Evolutionary conservation across 2,888 invertebrate genomes (phyloP).

Genomic region (Lordiphosa andalusiaca): DNA sequence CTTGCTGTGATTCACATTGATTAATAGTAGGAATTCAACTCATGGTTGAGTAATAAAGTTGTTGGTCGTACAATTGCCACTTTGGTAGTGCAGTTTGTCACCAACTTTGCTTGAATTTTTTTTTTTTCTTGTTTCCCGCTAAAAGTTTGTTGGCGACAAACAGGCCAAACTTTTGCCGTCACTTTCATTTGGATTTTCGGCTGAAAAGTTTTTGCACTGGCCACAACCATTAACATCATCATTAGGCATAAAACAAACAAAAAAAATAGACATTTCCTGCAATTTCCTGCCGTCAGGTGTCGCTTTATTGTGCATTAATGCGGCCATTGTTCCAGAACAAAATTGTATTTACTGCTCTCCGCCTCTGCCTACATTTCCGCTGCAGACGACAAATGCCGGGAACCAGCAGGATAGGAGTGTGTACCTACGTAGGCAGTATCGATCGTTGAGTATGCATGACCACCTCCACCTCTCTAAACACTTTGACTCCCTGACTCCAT

Average conservation of each 20-base stretch:
- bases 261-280: slow-evolving; percentile 48
- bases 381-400: slow-evolving; percentile 60
- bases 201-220: no score
- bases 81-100: no score
- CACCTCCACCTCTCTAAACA: background rate
- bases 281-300: slow-evolving; percentile 63
- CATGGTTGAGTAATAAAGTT: background rate
- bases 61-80: no score
- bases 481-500: background rate
- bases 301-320: slow-evolving; percentile 48
- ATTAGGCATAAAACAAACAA: background rate
- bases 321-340: slow-evolving; percentile 27
- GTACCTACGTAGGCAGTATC: slow-evolving; percentile 9
- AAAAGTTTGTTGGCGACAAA: no score
- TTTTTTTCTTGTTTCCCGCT: no score
- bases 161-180: background rate
- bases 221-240: background rate
- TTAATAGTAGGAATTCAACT: slow-evolving; percentile 39
- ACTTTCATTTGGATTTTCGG: background rate
- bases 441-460: slow-evolving; percentile 5
- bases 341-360: slow-evolving; percentile 35
- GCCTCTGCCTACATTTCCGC: slow-evolving; percentile 61
- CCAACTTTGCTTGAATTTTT: no score
- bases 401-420: slow-evolving; percentile 2
- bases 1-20: slow-evolving; percentile 49